Evolutionary conservation across 64 coral and sea anemone species (phyloP).

Genomic region (Actinia equina): DNA sequence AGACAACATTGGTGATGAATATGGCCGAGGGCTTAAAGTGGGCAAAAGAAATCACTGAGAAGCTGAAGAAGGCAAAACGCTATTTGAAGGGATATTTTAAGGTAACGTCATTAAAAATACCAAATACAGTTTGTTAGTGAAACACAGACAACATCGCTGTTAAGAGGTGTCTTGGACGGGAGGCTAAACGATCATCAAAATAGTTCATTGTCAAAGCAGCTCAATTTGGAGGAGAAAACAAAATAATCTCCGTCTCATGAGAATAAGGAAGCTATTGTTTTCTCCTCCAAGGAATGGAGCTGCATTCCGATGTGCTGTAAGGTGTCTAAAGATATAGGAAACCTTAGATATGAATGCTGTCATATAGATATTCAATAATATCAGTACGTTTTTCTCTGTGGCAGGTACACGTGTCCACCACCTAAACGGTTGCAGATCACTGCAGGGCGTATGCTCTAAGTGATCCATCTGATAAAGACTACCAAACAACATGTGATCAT

Average conservation of each 20-base stretch:
- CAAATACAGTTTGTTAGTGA: background rate
- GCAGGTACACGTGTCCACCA: conserved; percentile 19
- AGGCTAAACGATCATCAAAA: no score
- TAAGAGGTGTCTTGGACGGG: no score
- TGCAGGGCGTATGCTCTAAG: conserved; percentile 29
- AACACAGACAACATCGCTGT: no score
- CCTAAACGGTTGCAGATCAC: conserved; percentile 21
- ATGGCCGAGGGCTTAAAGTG: conserved; percentile 51
- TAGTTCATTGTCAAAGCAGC: no score
- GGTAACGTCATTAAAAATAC: background rate
- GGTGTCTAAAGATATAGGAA: no score
- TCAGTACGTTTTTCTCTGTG: background rate
- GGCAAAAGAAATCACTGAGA: conserved; percentile 47
- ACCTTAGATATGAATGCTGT: no score
- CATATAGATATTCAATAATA: no score
- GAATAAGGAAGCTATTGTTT: no score
- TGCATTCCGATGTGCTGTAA: no score
- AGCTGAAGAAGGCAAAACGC: conserved; percentile 62
- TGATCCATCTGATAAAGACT: conserved; percentile 36
- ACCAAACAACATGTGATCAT: conserved; percentile 35
- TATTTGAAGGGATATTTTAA: conserved; percentile 59
- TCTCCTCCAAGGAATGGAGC: no score
- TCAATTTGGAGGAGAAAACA: no score
- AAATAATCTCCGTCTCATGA: no score
- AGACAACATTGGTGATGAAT: conserved; percentile 63